Evolutionary conservation across 30 jellyfish, hydroid and myxozoan genomes (phyloP), one percentile per base, ranked within the genome.

Genomic region (Nemopilema nomurai): DNA sequence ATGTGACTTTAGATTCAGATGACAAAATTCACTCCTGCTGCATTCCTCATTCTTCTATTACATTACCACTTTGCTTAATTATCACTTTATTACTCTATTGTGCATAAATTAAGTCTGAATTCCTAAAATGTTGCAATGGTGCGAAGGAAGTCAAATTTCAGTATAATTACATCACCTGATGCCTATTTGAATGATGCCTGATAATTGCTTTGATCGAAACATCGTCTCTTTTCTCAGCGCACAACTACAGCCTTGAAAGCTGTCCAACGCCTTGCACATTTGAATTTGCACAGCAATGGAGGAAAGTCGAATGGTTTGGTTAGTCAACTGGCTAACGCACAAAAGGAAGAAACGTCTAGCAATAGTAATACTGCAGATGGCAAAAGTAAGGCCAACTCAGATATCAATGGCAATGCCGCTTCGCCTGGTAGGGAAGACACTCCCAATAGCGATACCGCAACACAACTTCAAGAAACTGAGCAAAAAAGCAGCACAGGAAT

Each of bases 161-260:
- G n/a, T n/a, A n/a, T n/a, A n/a, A n/a, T n/a, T n/a, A n/a, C n/a
- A n/a, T n/a, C n/a, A n/a, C n/a, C n/a, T n/a, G n/a, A n/a, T n/a
- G n/a, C n/a, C n/a, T n/a, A n/a, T n/a, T n/a, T n/a, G n/a, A n/a
- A n/a, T 29, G 16, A 21, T 33, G 49, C 4, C 18, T 31, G 78
- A 31, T 33, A 25, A 6, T 7, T 25, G 17, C 64, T 8, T 9
- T 16, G 62, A 80, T 18, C 26, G 7, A 33, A 31, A 18, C 28
- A 22, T 9, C 26, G 16, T 29, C 30, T 50, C 28, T 32, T 51
- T 3, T 69, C 53, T 29, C 79, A 91, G 97, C 86, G 96, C 49
- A 86, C 97, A 23, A 86, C 92, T 62, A 91, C 86, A 41, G 92
- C 97, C 9, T 49, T 91, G 73, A 91, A 86, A 63, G 97, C 97